Percentiles rank a stretch among this genome's conserved stretches.
Conservation (phyloP, 2,113 vertebrate species). For the Crypturellus undulatus region DNA sequence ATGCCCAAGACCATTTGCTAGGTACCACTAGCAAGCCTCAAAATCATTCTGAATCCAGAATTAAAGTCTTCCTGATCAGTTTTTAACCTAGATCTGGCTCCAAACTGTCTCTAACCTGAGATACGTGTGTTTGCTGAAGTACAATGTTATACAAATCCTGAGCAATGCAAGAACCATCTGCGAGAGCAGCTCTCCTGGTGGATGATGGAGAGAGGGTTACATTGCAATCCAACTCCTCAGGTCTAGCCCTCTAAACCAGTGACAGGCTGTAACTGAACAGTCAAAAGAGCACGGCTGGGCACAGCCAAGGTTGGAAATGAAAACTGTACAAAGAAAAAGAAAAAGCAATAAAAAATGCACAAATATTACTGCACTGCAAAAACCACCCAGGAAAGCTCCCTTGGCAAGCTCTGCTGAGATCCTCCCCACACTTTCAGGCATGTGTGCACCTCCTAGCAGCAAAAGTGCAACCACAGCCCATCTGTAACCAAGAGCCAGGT, state of each 20-base stretch:
- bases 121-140: background rate
- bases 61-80: background rate
- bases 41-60: background rate
- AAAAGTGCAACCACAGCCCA: rapidly evolving
- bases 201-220: background rate
- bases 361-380: background rate
- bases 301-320: background rate
- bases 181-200: too few species aligned
- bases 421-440: background rate
- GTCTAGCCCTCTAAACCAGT: too few species aligned
- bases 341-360: background rate
- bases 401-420: background rate
- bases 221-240: background rate
- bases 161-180: background rate
- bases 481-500: background rate
- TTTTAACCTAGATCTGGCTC: background rate
- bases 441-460: rapidly evolving
- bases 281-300: too few species aligned
- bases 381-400: background rate
- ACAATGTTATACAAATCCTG: background rate
- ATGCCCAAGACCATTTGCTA: background rate
- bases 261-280: background rate
- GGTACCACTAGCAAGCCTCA: background rate
- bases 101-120: background rate
- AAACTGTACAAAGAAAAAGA: rapidly evolving